Percentiles rank a stretch among this genome's conserved stretches.
These are phyloP conservation scores for Amyelois transitella DNA, from an alignment of 1,140 invertebrate genomes.

Conservation along the genomic window DNA sequence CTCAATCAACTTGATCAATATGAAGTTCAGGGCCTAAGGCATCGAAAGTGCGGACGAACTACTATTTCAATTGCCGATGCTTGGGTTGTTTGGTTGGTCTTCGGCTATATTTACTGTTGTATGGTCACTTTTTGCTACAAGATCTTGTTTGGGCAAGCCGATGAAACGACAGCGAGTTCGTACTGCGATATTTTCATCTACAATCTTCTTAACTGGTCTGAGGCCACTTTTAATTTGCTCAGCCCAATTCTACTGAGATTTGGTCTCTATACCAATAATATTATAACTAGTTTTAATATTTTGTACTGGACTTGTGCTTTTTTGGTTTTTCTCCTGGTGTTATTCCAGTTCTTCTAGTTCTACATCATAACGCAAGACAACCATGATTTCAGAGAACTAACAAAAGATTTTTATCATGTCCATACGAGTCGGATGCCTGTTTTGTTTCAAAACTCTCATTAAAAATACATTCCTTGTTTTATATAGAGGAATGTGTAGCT, in stretches of 20 bases:
- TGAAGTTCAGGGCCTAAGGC: slow-evolving; percentile 19
- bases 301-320: too few species aligned
- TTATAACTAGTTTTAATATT: too few species aligned
- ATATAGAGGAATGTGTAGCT: not conserved
- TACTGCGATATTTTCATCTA: too few species aligned
- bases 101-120: slow-evolving; percentile 3
- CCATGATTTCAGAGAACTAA: not conserved
- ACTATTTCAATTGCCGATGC: slow-evolving; percentile 26
- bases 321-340: too few species aligned
- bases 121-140: not conserved
- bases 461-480: not conserved
- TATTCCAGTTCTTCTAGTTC: not conserved
- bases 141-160: not conserved
- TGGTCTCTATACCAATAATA: too few species aligned
- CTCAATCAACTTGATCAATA: not conserved
- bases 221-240: too few species aligned
- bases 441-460: not conserved
- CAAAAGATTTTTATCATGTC: not conserved
- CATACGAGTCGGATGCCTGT: not conserved
- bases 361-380: not conserved
- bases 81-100: not conserved
- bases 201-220: too few species aligned
- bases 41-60: slow-evolving; percentile 31
- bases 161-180: not conserved
- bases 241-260: too few species aligned